A percentile compares a stretch with the other conserved stretches of the same genome.
Conservation (phyloP, 2,797 vertebrate species). For the Schizopygopsis pylzovi region DNA sequence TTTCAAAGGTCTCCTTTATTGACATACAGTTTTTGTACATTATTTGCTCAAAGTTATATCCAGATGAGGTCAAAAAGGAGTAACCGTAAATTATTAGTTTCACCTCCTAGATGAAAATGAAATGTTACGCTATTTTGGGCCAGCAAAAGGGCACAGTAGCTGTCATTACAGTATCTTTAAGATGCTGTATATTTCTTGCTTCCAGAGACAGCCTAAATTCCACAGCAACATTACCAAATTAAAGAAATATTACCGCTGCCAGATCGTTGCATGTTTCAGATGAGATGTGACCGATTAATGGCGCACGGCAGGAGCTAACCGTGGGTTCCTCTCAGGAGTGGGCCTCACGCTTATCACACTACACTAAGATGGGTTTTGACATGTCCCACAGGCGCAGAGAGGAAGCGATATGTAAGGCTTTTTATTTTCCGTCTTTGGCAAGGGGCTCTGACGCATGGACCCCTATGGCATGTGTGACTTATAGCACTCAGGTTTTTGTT, state of each 20-base stretch:
- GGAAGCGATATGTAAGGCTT: conserved; percentile 46
- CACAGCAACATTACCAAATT: conserved; percentile 47
- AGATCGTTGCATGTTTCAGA: conserved; percentile 55
- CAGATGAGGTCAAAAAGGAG: conserved; percentile 16
- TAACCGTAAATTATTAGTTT: neutral
- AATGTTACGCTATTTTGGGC: neutral
- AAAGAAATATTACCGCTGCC: conserved; percentile 60
- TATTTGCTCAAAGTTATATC: neutral
- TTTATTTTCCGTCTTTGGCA: conserved; percentile 33
- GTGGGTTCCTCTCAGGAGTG: conserved; percentile 2
- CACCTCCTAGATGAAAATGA: neutral
- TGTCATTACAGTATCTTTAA: neutral
- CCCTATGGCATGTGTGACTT: conserved; percentile 43
- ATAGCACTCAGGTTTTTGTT: conserved; percentile 25
- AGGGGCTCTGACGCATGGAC: conserved; percentile 37
- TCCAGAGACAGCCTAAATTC: conserved; percentile 18
- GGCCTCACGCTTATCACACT: conserved; percentile 18
- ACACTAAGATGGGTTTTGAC: conserved; percentile 58
- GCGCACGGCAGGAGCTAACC: conserved; percentile 22
- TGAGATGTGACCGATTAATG: conserved; percentile 65
- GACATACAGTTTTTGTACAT: neutral
- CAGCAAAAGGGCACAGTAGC: neutral
- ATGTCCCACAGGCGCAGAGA: conserved; percentile 47
- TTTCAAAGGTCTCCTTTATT: conserved; percentile 3
- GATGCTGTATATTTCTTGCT: neutral